Evolutionary conservation across 2,113 vertebrate genomes (phyloP).

Genomic region (Bujurquina vittata): DNA sequence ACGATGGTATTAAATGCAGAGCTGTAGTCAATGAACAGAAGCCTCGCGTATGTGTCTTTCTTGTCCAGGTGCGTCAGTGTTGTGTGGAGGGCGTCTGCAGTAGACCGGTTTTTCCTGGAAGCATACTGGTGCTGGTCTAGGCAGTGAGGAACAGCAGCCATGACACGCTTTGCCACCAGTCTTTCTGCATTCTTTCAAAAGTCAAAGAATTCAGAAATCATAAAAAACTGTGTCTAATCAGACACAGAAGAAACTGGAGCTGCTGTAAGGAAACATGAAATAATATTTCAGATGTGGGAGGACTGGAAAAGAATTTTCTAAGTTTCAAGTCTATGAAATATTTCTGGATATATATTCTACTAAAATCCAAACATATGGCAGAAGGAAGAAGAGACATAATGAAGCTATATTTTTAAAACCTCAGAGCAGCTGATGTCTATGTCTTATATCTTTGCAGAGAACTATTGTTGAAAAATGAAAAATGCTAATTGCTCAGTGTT

Average conservation of each 20-base stretch:
- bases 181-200: too few relatives aligned
- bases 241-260: not conserved
- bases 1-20: too few relatives aligned
- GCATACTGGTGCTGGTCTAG: too few relatives aligned
- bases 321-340: constrained; percentile 1
- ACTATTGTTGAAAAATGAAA: constrained; percentile 19
- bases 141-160: too few relatives aligned
- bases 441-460: constrained; percentile 10
- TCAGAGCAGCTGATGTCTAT: constrained; percentile 2
- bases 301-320: not conserved
- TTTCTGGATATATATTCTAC: not conserved
- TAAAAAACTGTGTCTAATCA: not conserved
- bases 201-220: not conserved
- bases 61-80: too few relatives aligned
- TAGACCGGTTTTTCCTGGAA: too few relatives aligned
- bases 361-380: not conserved
- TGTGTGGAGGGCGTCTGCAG: too few relatives aligned
- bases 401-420: constrained; percentile 9
- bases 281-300: not conserved
- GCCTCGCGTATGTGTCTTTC: too few relatives aligned
- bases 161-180: too few relatives aligned
- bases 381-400: not conserved
- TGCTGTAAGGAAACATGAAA: not conserved
- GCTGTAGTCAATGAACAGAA: too few relatives aligned
- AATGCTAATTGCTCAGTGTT: constrained; percentile 31